Evolutionary conservation across 92 coral and sea anemone species (phyloP).

Genomic region (Nematostella vectensis): DNA sequence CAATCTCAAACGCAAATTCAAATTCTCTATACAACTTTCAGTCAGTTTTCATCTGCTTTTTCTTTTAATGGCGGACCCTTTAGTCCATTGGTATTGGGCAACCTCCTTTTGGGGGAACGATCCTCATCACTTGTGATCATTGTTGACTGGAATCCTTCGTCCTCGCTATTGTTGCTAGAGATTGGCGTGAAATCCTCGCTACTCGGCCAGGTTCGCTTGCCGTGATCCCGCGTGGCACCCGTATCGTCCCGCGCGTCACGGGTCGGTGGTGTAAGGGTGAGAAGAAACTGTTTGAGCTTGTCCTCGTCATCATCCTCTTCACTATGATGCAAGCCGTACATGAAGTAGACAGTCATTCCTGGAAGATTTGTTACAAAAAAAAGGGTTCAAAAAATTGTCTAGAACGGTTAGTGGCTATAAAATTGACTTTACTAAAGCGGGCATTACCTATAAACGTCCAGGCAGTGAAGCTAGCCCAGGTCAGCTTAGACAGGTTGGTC

Average conservation of each 20-base stretch:
- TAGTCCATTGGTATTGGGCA: neutral
- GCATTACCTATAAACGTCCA: slow-evolving; percentile 85
- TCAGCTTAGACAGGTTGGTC: slow-evolving; percentile 49
- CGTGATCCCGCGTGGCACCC: slow-evolving; percentile 3
- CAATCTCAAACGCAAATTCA: too few relatives aligned
- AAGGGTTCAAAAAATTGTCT: too few relatives aligned
- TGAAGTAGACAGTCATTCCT: slow-evolving; percentile 78
- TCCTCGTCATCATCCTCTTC: slow-evolving; percentile 26
- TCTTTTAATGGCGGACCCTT: neutral
- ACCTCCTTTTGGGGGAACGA: slow-evolving; percentile 1
- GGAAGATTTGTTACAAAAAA: neutral
- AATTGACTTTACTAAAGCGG: too few relatives aligned
- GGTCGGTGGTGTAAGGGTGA: slow-evolving; percentile 18
- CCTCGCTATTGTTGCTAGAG: slow-evolving; percentile 50
- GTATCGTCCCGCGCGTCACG: slow-evolving; percentile 4
- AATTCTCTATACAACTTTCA: too few relatives aligned
- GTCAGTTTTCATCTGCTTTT: too few relatives aligned
- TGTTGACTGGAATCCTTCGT: slow-evolving; percentile 59
- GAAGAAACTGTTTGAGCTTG: slow-evolving; percentile 40
- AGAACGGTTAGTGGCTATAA: too few relatives aligned
- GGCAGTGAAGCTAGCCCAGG: slow-evolving; percentile 79
- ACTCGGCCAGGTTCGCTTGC: slow-evolving; percentile 12
- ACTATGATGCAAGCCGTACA: slow-evolving; percentile 58
- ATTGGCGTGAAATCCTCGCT: slow-evolving; percentile 28
- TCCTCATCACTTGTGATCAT: slow-evolving; percentile 44